phyloP scores from a whole-genome alignment of 2,113 vertebrate species.

The Phodopus roborovskii region DNA sequence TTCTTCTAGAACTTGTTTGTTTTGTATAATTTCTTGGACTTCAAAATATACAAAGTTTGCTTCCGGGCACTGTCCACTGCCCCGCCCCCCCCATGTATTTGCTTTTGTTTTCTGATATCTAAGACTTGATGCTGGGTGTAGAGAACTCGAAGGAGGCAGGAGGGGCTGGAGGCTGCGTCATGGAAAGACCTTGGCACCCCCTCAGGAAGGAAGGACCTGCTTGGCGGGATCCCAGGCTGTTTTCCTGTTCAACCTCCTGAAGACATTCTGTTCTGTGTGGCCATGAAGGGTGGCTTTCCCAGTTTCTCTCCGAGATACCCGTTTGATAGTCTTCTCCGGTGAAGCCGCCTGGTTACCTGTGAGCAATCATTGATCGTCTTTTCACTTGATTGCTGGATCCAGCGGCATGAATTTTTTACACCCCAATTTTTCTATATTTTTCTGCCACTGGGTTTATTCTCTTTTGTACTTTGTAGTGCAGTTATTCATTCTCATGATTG shows the following conservation, averaged over 20 bases:
- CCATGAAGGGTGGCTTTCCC: neutral
- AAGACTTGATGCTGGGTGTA: neutral
- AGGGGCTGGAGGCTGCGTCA: slow-evolving; percentile 68
- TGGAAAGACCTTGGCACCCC: slow-evolving; percentile 76
- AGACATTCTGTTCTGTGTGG: slow-evolving; percentile 75
- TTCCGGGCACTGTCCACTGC: neutral
- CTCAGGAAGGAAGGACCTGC: slow-evolving; percentile 78
- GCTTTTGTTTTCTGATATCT: neutral
- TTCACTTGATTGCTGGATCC: neutral
- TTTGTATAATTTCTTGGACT: slow-evolving; percentile 51
- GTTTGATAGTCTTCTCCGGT: slow-evolving; percentile 18
- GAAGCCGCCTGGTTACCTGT: neutral
- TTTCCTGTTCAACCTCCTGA: slow-evolving; percentile 71
- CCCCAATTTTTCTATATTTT: slow-evolving; percentile 7
- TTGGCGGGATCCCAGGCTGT: slow-evolving; percentile 64
- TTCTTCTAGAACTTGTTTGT: slow-evolving; percentile 54
- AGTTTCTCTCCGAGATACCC: neutral
- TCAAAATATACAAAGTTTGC: neutral
- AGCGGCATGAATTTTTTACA: neutral
- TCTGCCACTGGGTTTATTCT: neutral
- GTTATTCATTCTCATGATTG: neutral
- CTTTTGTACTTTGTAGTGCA: neutral
- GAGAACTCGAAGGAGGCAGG: neutral
- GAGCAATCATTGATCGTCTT: neutral
- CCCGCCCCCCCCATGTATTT: neutral